Evolutionary conservation across 2,888 invertebrate genomes (phyloP), one percentile per base, ranked within the genome.

Genomic region (Agrenia bidenticulata): DNA sequence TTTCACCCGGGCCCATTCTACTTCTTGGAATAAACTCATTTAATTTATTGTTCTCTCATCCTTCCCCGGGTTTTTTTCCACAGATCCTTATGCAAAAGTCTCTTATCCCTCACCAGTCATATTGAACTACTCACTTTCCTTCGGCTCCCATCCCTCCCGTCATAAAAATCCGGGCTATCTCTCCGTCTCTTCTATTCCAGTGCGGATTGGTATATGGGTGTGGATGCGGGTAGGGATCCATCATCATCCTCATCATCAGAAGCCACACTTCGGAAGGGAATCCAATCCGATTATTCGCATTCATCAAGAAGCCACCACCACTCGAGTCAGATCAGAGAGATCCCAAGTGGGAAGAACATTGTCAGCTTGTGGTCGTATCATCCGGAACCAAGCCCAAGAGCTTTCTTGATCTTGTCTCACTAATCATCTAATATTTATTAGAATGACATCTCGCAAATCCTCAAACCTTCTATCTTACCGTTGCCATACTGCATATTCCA

Each of bases 211-310:
- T n/a, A n/a, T n/a, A n/a, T n/a, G n/a, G n/a, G n/a, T n/a, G n/a
- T n/a, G n/a, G n/a, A n/a, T n/a, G n/a, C n/a, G n/a, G n/a, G n/a
- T n/a, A n/a, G n/a, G n/a, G n/a, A 32, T 32, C 11, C 32, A 32
- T 32, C 32, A 32, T 32, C 32, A 32, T 32, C 32, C 32, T 32
- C 32, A 32, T 32, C 32, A 32, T 32, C 32, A 32, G 32, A 32
- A 32, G 32, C 32, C 32, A 32, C 32, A 32, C 32, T 32, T 32
- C 32, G 32, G 41, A 63, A 67, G 63, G 32, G 32, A 32, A 32
- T 63, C 60, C 61, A 63, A 71, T 66, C 68, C 66, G 71, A 71
- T 71, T 71, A 71, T 63, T 66, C 60, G 49, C 71, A 71, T 71
- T 66, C 61, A 58, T 58, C 58, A 58, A 45, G 27, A 49, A 41